Percentiles rank a stretch among this genome's conserved stretches.
Evolutionary conservation across 2,888 invertebrate species (phyloP).

Genomic region (Andrena bicolor): DNA sequence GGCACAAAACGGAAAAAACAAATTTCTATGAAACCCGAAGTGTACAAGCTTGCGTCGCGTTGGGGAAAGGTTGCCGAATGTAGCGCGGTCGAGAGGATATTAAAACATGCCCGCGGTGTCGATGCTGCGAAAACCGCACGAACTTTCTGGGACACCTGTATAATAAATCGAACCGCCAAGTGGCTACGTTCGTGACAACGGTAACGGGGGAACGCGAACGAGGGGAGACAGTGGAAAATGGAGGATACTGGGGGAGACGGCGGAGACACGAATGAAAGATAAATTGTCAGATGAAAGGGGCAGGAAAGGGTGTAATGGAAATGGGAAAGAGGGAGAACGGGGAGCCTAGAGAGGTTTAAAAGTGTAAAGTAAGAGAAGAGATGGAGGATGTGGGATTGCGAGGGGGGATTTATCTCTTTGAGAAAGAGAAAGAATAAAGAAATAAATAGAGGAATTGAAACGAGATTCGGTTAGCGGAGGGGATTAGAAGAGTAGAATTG

Average conservation of each 20-base stretch:
- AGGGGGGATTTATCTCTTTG: constrained; percentile 15
- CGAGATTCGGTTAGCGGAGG: not conserved
- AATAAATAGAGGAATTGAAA: constrained; percentile 28
- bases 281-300: constrained; percentile 48
- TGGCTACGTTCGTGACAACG: constrained; percentile 23
- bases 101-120: not conserved
- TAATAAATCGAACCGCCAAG: constrained; percentile 37
- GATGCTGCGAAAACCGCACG: not conserved
- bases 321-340: constrained; percentile 26
- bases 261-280: constrained; percentile 24
- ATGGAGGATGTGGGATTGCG: constrained; percentile 14
- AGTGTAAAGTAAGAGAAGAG: constrained; percentile 34
- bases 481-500: too few species aligned
- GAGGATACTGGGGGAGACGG: not conserved
- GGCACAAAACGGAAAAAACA: too few species aligned
- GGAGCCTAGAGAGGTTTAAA: constrained; percentile 46
- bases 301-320: constrained; percentile 25
- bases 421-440: not conserved
- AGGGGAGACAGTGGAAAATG: constrained; percentile 1
- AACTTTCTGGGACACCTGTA: not conserved
- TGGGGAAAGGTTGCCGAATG: not conserved
- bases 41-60: not conserved
- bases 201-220: constrained; percentile 19
- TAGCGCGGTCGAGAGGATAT: not conserved
- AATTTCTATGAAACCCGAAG: not conserved